phyloP scores from a whole-genome alignment of 30 jellyfish, hydroid and myxozoan genomes.

The Hydractinia echinata region DNA sequence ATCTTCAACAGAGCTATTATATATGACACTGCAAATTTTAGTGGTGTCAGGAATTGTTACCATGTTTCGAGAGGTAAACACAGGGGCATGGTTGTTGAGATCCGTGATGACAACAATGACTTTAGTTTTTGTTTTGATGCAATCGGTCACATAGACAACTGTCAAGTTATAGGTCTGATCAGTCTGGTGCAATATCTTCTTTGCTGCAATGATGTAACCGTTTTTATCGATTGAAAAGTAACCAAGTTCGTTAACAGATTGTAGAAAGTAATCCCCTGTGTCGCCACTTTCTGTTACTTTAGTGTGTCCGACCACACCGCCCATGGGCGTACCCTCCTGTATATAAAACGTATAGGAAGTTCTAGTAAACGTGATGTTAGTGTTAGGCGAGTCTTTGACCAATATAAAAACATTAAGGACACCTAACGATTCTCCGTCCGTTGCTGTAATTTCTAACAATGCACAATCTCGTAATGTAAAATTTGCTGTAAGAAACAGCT shows the following conservation, averaged over 20 bases:
- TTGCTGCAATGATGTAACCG: background rate
- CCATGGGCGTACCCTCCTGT: background rate
- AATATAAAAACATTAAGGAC: background rate
- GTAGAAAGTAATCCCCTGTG: background rate
- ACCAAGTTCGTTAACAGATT: background rate
- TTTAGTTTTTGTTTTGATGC: constrained; percentile 2
- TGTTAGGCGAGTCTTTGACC: background rate
- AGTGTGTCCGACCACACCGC: background rate
- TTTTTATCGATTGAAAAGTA: background rate
- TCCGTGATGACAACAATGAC: background rate
- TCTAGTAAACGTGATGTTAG: background rate
- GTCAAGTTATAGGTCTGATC: background rate
- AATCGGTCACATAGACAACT: background rate
- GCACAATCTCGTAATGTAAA: background rate
- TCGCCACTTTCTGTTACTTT: background rate
- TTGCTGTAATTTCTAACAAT: background rate
- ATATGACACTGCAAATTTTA: background rate
- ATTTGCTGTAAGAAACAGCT: background rate
- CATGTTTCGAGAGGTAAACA: background rate
- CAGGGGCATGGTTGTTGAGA: constrained; percentile 3
- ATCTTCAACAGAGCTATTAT: background rate
- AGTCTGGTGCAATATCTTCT: background rate
- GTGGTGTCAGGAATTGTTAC: background rate
- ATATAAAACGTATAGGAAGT: background rate
- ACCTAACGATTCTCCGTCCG: background rate